Evolutionary conservation across 2,888 invertebrate genomes (phyloP).

Genomic region (Neoaliturus tenellus): DNA sequence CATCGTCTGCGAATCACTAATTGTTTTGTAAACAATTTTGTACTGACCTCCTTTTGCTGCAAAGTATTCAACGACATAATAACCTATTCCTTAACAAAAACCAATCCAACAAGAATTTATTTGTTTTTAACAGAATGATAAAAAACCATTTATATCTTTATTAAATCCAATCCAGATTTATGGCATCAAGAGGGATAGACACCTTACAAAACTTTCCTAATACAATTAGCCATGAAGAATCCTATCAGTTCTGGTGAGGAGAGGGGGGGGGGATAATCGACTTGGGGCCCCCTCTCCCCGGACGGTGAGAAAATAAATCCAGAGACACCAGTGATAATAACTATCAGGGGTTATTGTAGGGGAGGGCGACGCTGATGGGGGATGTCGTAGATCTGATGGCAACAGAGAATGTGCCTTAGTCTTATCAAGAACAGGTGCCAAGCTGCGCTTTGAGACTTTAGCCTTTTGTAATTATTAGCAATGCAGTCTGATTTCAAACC

Average conservation of each 20-base stretch:
- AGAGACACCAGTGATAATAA: conserved; percentile 25
- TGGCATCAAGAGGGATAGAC: not conserved
- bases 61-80: too few relatives aligned
- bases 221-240: conserved; percentile 27
- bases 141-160: too few relatives aligned
- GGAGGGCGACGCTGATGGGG: not conserved
- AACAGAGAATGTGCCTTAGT: not conserved
- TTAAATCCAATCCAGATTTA: not conserved
- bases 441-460: not conserved
- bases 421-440: not conserved
- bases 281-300: not conserved
- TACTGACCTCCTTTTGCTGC: too few relatives aligned
- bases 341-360: conserved; percentile 3
- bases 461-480: too few relatives aligned
- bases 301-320: conserved; percentile 41
- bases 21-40: too few relatives aligned
- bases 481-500: too few relatives aligned
- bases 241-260: conserved; percentile 15
- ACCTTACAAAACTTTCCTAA: not conserved
- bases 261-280: not conserved
- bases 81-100: too few relatives aligned
- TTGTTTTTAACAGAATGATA: too few relatives aligned
- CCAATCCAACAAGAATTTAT: too few relatives aligned
- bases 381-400: not conserved
- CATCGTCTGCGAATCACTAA: too few relatives aligned